Evolutionary conservation across 2,113 vertebrate species (phyloP), one percentile per base, ranked within the genome.

Genomic region (Cavia porcellus): DNA sequence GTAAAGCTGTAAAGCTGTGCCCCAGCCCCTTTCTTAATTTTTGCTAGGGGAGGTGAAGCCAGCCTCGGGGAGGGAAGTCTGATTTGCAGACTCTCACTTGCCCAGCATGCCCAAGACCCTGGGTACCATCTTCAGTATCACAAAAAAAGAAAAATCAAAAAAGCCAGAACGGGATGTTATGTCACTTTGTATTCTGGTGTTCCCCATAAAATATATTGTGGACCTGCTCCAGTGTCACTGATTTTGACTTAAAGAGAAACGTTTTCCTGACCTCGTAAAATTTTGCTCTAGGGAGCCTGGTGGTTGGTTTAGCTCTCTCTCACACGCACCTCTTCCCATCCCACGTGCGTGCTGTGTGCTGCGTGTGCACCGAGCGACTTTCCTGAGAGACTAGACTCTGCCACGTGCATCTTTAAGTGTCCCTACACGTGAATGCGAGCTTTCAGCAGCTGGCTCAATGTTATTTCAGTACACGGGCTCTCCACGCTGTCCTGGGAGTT

Each of bases 221-320:
- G 55, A 13, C 15, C 57, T 80, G 15, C 93, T 90, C 68, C 47
- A 83, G 5, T 93, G 38, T 89, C 61, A 72, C 47, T n/a, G 45
- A 61, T 92, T 70, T 79, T 92, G 84, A 93, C 81, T 84, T 82
- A 13, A 52, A 94, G 94, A 93, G 12, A 47, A 66, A 47, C n/a
- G 42, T 92, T 93, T 72, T 83, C 84, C 77, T 80, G 64, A 59
- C 82, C 72, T 13, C 5, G n/a, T 74, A 79, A 38, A 68, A 64
- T 74, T 75, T 92, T 70, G 17, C 92, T 62, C 80, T 50, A 38
- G 86, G 35, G 13, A 64, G 20, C 35, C 35, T 64, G 42, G 25
- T 79, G 90, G 81, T 88, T 61, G 47, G 57, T 57, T 95, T 70
- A 64, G 57, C 30, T 52, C 85, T 95, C 45, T 25, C 52, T 86